Evolutionary conservation across 2,113 vertebrate species (phyloP).

Genomic region (Oenanthe melanoleuca): DNA sequence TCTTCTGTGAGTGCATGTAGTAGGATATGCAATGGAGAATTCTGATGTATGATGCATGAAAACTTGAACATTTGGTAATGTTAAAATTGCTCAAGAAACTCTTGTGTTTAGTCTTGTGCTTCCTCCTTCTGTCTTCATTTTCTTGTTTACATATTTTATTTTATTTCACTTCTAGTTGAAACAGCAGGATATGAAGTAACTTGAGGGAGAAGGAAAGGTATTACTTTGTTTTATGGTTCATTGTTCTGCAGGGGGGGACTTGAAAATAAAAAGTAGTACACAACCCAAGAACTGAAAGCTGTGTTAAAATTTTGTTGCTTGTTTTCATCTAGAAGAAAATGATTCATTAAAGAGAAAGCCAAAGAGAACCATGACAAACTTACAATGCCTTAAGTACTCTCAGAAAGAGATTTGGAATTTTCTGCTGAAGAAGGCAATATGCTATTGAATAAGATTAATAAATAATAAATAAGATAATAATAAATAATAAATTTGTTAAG

Average conservation of each 20-base stretch:
- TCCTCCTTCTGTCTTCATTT: not conserved
- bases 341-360: not conserved
- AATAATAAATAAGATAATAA: too few relatives aligned
- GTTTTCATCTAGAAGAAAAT: not conserved
- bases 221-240: conserved; percentile 30
- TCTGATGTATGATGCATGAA: not conserved
- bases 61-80: not conserved
- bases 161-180: conserved; percentile 9
- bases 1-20: not conserved
- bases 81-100: not conserved
- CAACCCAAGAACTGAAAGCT: not conserved
- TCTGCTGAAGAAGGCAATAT: not conserved
- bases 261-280: not conserved
- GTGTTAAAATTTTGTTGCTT: not conserved
- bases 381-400: not conserved
- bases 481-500: not conserved
- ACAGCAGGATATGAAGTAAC: not conserved
- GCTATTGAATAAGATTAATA: not conserved
- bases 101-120: not conserved
- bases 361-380: not conserved
- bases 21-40: not conserved
- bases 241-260: conserved; percentile 11
- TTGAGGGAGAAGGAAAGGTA: conserved; percentile 25
- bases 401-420: not conserved
- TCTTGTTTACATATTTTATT: conserved; percentile 48